Conservation (phyloP, 2,113 vertebrate genomes). For the Semicossyphus pulcher region DNA sequence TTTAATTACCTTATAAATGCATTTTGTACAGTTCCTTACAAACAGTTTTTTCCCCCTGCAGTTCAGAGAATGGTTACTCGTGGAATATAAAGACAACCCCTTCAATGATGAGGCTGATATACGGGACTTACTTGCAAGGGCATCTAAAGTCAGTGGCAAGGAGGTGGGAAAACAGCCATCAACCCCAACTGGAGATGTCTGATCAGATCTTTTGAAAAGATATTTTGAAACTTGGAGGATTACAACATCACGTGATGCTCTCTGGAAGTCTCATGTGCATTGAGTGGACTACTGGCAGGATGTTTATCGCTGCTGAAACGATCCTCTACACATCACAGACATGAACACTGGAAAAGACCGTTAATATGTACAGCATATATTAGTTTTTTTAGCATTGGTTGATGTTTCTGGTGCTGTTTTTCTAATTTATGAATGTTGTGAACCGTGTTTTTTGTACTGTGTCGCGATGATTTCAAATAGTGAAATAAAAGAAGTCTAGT, state of each 20-base stretch:
- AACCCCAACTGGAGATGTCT: conserved; percentile 33
- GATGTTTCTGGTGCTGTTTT: conserved; percentile 22
- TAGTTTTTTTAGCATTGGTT: conserved; percentile 20
- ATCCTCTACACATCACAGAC: conserved; percentile 20
- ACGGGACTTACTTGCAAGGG: conserved; percentile 86
- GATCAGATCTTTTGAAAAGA: conserved; percentile 26
- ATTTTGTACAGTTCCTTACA: neutral
- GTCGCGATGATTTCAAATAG: conserved; percentile 25
- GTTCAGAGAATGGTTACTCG: conserved; percentile 91
- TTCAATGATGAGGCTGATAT: conserved; percentile 90
- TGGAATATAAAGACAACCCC: conserved; percentile 89
- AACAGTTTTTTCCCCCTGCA: conserved; percentile 61
- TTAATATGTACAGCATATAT: conserved; percentile 14
- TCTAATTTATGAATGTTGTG: conserved; percentile 40
- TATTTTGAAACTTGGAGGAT: conserved; percentile 11
- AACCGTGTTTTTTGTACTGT: conserved; percentile 15
- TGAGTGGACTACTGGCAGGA: conserved; percentile 10
- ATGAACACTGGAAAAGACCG: conserved; percentile 16
- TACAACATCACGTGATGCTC: neutral
- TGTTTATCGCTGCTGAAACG: conserved; percentile 3
- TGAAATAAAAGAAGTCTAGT: conserved; percentile 48
- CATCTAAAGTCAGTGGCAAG: conserved; percentile 58
- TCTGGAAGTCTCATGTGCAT: conserved; percentile 15
- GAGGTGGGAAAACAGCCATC: conserved; percentile 26
- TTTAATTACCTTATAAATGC: too few relatives aligned